These are phyloP conservation scores for Brachionus plicatilis DNA, from an alignment of 1,140 invertebrate genomes.

Conservation along the genomic window DNA sequence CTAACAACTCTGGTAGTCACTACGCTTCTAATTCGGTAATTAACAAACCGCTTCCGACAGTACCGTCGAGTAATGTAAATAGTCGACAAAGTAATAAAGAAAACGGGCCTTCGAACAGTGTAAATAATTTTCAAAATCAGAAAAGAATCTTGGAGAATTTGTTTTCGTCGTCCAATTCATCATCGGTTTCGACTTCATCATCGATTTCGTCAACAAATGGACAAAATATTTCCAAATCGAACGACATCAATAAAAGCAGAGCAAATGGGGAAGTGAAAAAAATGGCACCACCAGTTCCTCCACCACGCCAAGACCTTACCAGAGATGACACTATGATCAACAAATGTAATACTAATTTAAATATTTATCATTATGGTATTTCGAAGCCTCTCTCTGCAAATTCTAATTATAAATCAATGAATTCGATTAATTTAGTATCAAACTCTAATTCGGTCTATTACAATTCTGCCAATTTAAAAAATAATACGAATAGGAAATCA, in stretches of 20 bases:
- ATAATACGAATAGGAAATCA: neutral
- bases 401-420: slow-evolving; percentile 10
- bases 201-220: neutral
- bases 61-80: neutral
- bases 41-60: neutral
- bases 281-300: slow-evolving; percentile 14
- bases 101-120: neutral
- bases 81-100: slow-evolving; percentile 22
- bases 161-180: neutral
- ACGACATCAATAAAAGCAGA: neutral
- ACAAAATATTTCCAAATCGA: neutral
- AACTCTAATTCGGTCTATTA: slow-evolving; percentile 10
- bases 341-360: slow-evolving; percentile 36
- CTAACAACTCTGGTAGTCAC: slow-evolving; percentile 13
- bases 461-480: neutral
- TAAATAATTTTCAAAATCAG: slow-evolving; percentile 16
- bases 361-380: neutral
- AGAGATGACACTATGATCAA: neutral
- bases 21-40: slow-evolving; percentile 26
- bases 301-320: neutral
- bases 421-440: slow-evolving; percentile 24
- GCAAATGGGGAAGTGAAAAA: slow-evolving; percentile 5
- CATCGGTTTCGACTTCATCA: neutral
- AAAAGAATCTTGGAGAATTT: slow-evolving; percentile 17
- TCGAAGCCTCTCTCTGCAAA: neutral